Conservation (phyloP, 2,113 vertebrate genomes). For the Ceuthmochares aereus region DNA sequence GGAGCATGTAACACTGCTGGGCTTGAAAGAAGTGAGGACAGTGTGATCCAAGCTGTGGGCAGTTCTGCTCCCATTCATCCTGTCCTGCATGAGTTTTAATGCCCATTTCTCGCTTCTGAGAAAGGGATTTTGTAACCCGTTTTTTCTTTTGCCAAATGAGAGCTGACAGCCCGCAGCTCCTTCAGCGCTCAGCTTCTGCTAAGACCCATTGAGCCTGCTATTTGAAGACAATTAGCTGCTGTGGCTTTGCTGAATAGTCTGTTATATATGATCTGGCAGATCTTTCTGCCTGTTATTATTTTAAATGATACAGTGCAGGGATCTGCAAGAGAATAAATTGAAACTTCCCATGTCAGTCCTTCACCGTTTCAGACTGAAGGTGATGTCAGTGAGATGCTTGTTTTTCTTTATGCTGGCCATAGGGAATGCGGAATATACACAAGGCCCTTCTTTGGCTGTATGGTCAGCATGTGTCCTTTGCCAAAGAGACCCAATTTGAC, state of each 20-base stretch:
- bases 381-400: slow-evolving; percentile 8
- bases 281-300: slow-evolving; percentile 4
- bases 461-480: neutral
- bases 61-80: fast-evolving
- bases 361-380: neutral
- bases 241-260: neutral
- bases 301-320: neutral
- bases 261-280: neutral
- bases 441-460: neutral
- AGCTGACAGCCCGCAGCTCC: neutral
- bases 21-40: fast-evolving
- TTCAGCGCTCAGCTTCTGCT: neutral
- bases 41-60: neutral
- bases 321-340: slow-evolving; percentile 26
- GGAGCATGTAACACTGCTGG: neutral
- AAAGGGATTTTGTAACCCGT: neutral
- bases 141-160: neutral
- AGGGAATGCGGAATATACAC: neutral
- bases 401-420: neutral
- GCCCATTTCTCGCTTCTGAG: neutral
- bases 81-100: neutral
- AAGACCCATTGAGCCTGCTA: neutral
- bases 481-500: slow-evolving; percentile 1
- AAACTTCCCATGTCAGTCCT: neutral
- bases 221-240: neutral